phyloP scores from a whole-genome alignment of 2,113 vertebrate species.

The Hepsetus odoe region DNA sequence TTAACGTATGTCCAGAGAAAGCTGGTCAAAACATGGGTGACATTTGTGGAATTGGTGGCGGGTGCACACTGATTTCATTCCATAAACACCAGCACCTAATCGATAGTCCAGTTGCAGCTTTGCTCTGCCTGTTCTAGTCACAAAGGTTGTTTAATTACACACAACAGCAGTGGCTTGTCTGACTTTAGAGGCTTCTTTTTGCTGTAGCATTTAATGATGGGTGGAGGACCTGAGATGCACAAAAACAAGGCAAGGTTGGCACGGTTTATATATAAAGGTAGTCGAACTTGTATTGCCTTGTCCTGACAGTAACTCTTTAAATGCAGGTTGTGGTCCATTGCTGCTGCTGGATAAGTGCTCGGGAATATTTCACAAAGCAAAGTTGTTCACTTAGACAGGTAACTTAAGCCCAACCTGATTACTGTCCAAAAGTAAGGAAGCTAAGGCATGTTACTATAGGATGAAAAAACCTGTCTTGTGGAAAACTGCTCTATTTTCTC shows the following conservation, averaged over 20 bases:
- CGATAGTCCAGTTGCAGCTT: neutral
- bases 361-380: neutral
- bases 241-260: neutral
- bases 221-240: neutral
- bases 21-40: neutral
- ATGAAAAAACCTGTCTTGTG: no score
- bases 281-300: neutral
- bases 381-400: no score
- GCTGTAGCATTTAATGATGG: slow-evolving; percentile 1
- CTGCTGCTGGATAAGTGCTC: neutral
- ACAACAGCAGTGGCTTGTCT: neutral
- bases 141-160: neutral
- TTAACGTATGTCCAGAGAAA: neutral
- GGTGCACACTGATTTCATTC: neutral
- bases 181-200: neutral
- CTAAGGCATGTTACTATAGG: no score
- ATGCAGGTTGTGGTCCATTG: neutral
- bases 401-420: no score
- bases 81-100: neutral
- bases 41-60: neutral
- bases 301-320: neutral
- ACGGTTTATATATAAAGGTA: neutral
- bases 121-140: neutral
- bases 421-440: no score
- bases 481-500: neutral